Conservation (phyloP, 2,113 vertebrate genomes). For the Chroicocephalus ridibundus region DNA sequence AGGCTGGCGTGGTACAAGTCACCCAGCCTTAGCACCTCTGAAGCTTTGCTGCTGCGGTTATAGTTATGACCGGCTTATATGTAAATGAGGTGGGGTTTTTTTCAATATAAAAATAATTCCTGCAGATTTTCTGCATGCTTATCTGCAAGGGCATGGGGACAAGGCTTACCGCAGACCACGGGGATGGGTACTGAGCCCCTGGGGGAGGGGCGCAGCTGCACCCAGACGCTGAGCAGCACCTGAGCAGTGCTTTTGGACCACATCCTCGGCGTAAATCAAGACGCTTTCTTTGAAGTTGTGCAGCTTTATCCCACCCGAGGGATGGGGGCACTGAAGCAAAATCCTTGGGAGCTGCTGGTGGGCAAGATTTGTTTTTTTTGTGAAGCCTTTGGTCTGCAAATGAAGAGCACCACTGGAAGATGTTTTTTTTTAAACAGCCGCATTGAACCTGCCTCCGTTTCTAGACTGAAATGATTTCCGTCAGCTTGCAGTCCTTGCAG, state of each 20-base stretch:
- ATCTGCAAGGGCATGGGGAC: background rate
- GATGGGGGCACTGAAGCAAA: background rate
- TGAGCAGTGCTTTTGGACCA: background rate
- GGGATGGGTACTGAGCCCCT: background rate
- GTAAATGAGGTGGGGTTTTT: background rate
- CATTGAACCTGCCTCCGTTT: background rate
- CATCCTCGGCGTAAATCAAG: background rate
- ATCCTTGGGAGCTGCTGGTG: background rate
- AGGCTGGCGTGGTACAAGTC: background rate
- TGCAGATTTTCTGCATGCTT: background rate
- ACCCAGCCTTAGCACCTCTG: background rate
- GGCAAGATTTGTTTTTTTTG: background rate
- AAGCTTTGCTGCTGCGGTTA: background rate
- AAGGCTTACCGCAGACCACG: background rate
- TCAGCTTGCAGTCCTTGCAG: background rate
- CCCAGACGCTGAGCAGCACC: rapidly evolving
- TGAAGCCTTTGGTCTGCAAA: background rate
- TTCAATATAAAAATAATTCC: background rate
- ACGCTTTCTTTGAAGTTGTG: background rate
- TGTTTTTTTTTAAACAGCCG: background rate
- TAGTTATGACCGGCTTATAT: background rate
- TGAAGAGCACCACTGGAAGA: background rate
- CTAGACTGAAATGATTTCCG: background rate
- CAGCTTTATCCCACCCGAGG: background rate
- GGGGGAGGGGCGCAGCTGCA: background rate